A percentile compares a stretch with the other conserved stretches of the same genome.
Evolutionary conservation across 2,113 vertebrate species (phyloP).

Genomic region (Platysternon megacephalum): DNA sequence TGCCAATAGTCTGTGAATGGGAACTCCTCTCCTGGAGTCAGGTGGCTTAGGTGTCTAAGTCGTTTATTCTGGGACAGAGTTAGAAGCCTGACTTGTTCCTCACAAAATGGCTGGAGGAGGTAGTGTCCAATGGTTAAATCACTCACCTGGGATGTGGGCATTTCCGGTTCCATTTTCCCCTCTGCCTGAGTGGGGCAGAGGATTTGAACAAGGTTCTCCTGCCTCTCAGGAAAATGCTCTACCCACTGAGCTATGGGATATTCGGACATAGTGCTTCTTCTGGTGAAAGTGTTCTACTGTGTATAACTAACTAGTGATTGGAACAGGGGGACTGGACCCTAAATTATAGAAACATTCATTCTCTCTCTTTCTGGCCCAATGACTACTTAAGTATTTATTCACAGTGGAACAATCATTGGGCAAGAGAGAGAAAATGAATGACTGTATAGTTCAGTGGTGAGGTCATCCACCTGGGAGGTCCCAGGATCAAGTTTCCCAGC

Average conservation of each 20-base stretch:
- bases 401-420: not conserved
- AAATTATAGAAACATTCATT: not conserved
- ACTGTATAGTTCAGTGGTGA: not conserved
- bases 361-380: not conserved
- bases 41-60: not conserved
- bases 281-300: not conserved
- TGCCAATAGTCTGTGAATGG: not conserved
- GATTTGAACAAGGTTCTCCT: not conserved
- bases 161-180: not conserved
- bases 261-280: not conserved
- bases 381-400: not conserved
- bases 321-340: not conserved
- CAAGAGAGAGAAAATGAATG: not conserved
- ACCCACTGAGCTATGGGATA: not conserved
- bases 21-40: not conserved
- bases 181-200: not conserved
- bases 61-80: not conserved
- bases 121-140: not conserved
- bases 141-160: not conserved
- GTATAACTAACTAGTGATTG: not conserved
- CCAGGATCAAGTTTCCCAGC: not conserved
- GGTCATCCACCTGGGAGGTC: not conserved
- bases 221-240: not conserved
- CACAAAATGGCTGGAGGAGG: not conserved
- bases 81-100: not conserved